These are phyloP conservation scores for Ichneumon xanthorius DNA, from an alignment of 2,888 invertebrate genomes.

Conservation along the genomic window DNA sequence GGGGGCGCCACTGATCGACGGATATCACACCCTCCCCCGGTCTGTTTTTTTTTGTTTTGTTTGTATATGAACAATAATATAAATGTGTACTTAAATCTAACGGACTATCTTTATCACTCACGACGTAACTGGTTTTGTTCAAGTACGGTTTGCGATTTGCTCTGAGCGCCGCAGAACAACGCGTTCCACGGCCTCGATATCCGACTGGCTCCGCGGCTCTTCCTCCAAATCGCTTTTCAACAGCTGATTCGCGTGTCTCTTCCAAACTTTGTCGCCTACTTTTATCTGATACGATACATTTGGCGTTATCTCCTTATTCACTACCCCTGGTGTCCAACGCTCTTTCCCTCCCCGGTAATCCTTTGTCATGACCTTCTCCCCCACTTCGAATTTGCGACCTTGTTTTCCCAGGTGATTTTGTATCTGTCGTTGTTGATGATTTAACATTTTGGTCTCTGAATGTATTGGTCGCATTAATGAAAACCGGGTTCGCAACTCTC, in stretches of 20 bases:
- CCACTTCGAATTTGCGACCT: neutral
- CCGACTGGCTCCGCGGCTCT: neutral
- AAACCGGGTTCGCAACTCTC: neutral
- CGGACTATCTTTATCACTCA: too few species aligned
- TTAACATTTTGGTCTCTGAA: neutral
- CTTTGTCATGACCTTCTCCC: neutral
- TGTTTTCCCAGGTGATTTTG: neutral
- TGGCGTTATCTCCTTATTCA: neutral
- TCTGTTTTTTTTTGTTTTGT: too few species aligned
- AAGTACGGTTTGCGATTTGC: neutral
- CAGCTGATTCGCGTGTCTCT: conserved; percentile 1
- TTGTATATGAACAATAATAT: too few species aligned
- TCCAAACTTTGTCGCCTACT: neutral
- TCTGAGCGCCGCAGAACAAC: neutral
- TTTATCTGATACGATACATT: neutral
- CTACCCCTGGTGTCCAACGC: neutral
- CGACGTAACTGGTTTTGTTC: too few species aligned
- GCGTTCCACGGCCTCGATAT: neutral
- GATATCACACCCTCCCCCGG: too few species aligned
- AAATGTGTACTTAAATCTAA: too few species aligned
- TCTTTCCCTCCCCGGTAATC: neutral
- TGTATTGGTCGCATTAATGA: neutral
- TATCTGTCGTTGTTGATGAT: neutral
- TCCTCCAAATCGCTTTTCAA: neutral
- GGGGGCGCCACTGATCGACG: too few species aligned